Base-by-base conservation (phyloP, 2,797 vertebrate genomes). In the Cossypha dichroa region DNA sequence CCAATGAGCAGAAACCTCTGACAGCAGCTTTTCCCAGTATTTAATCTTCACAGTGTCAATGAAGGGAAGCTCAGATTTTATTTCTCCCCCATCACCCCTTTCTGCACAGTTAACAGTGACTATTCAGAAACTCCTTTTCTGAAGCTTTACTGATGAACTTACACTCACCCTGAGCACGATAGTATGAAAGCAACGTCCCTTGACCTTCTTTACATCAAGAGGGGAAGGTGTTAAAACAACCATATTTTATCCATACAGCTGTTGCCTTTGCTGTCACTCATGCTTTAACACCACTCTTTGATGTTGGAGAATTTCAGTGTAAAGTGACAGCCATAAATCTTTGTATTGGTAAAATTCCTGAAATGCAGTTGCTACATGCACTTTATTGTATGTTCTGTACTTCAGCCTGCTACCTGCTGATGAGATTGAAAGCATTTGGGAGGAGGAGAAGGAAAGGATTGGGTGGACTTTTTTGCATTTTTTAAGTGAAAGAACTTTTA, bases 201-300 rank as follows among this genome's bases (percentile, higher is more conserved):
- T 97, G 95, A 90, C 96, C 85, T 94, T 68, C 41, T 33, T 34
- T 59, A n/a, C 70, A 62, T 94, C 56, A 73, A n/a, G 69, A 80
- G 46, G 46, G 46, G 41, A 56, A 70, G 78, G 46, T 87, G 36
- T 75, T 94, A 76, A 58, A 78, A 66, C 55, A 74, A 12, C 20
- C 41, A 26, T 74, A 48, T 66, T 95, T 92, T 88, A 75, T 91
- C 86, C 45, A 28, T 62, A 72, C 87, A 91, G 86, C 85, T 96
- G 78, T 82, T 92, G 73, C 74, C 82, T 91, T 78, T 75, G 33
- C 36, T 70, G 45, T 81, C 46, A 91, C 56, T 79, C 0, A 1
- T 62, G 90, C 51, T 86, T 91, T 90, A 96, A 46, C 55, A 43
- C 14, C 23, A 9, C 33, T 60, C 72, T 97, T 91, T 96, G 89